Percentiles rank a stretch among this genome's conserved stretches.
Conservation (phyloP, 2,113 vertebrate species). For the Megaceryle maxima region DNA sequence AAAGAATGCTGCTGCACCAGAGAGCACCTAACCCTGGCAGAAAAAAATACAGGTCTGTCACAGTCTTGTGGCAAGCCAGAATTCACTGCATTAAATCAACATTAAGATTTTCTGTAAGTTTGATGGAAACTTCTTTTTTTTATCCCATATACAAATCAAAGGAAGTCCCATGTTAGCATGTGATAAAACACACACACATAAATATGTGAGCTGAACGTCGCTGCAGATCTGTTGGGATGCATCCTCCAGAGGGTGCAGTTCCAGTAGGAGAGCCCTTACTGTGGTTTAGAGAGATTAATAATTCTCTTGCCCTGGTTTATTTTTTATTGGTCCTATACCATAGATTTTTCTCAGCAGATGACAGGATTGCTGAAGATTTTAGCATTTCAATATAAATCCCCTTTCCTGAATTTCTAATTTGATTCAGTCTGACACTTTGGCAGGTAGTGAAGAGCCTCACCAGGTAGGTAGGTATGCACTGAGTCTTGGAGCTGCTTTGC, state of each 20-base stretch:
- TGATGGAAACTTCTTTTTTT: constrained; percentile 8
- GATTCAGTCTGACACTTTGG: not conserved
- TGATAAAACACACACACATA: constrained; percentile 46
- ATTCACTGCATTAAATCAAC: constrained; percentile 65
- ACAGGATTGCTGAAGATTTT: constrained; percentile 13
- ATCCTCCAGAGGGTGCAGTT: constrained; percentile 22
- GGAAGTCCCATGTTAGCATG: constrained; percentile 14
- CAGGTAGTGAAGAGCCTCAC: not conserved
- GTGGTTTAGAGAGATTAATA: not conserved
- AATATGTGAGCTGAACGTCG: not conserved
- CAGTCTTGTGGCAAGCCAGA: constrained; percentile 40
- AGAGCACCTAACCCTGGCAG: constrained; percentile 37
- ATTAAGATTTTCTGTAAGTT: constrained; percentile 37
- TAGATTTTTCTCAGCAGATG: not conserved
- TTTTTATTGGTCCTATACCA: not conserved
- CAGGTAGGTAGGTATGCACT: rapidly evolving
- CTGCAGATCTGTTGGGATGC: not conserved
- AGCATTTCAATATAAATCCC: not conserved
- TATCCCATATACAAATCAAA: constrained; percentile 47
- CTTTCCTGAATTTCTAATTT: not conserved
- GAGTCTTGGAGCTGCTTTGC: not conserved
- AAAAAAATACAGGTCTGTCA: constrained; percentile 62
- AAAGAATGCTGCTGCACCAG: not conserved
- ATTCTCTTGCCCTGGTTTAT: constrained; percentile 25
- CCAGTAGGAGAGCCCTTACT: constrained; percentile 1